phyloP scores from a whole-genome alignment of 2,888 invertebrate species.

The Syrista parreyssii region DNA sequence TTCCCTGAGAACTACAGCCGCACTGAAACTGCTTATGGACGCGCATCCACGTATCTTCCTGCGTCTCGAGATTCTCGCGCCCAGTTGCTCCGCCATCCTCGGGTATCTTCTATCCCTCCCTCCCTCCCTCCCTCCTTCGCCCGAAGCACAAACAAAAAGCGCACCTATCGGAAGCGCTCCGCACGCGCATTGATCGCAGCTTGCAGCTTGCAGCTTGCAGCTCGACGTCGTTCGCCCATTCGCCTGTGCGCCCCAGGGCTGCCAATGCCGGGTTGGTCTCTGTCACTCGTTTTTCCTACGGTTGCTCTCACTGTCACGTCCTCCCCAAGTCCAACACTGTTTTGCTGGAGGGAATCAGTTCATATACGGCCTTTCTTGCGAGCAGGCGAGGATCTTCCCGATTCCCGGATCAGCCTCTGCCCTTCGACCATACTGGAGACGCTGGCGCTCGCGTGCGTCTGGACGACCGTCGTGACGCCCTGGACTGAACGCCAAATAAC shows the following conservation, averaged over 20 bases:
- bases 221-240: neutral
- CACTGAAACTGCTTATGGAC: too few relatives aligned
- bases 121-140: too few relatives aligned
- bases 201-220: neutral
- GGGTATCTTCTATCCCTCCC: too few relatives aligned
- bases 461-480: too few relatives aligned
- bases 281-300: neutral
- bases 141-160: neutral
- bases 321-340: neutral
- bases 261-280: neutral
- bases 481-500: constrained; percentile 5
- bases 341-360: neutral
- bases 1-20: too few relatives aligned
- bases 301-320: neutral
- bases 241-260: neutral
- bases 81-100: too few relatives aligned
- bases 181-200: neutral
- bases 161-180: neutral
- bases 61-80: too few relatives aligned
- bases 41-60: too few relatives aligned
- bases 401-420: too few relatives aligned
- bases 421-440: too few relatives aligned
- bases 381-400: neutral
- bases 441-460: too few relatives aligned
- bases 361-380: neutral